Evolutionary conservation across 2,797 vertebrate genomes (phyloP).

Genomic region (Hoplostethus mediterraneus): DNA sequence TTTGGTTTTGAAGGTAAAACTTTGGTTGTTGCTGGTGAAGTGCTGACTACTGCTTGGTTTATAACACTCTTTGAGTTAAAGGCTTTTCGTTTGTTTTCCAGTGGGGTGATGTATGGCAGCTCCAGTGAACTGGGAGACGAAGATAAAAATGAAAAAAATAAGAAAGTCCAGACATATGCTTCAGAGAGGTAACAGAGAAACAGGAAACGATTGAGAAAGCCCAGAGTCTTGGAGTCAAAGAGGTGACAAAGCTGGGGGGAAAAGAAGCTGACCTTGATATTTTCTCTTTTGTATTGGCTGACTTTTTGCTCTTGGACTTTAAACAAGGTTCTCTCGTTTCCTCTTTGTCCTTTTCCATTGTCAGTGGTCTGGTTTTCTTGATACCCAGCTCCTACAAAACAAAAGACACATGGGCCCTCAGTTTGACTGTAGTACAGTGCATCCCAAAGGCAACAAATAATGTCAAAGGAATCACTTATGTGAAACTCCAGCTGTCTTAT

Average conservation of each 20-base stretch:
- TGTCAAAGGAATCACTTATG: too few species aligned
- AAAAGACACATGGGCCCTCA: neutral
- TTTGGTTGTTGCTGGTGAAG: slow-evolving; percentile 74
- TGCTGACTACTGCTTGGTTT: slow-evolving; percentile 69
- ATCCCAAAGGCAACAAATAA: neutral
- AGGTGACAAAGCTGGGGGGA: too few species aligned
- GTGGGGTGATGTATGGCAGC: slow-evolving; percentile 80
- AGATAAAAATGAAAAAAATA: slow-evolving; percentile 27
- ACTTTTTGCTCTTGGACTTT: slow-evolving; percentile 87
- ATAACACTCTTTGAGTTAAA: slow-evolving; percentile 84
- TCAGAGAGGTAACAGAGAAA: too few species aligned
- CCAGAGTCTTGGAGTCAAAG: too few species aligned
- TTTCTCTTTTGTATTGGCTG: slow-evolving; percentile 83
- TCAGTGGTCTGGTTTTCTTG: slow-evolving; percentile 84
- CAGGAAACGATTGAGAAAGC: too few species aligned
- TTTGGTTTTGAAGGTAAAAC: slow-evolving; percentile 53
- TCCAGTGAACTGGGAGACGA: slow-evolving; percentile 82
- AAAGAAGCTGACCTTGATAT: slow-evolving; percentile 71
- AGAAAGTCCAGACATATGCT: neutral
- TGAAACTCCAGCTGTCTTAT: too few species aligned
- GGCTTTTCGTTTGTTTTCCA: slow-evolving; percentile 87
- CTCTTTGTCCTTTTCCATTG: slow-evolving; percentile 79
- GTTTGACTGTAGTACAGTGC: neutral
- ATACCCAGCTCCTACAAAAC: slow-evolving; percentile 84
- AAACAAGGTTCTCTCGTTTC: slow-evolving; percentile 80